These are phyloP conservation scores for Etia nguti DNA, from an alignment of 2,113 vertebrate species.

Conservation along the genomic window DNA sequence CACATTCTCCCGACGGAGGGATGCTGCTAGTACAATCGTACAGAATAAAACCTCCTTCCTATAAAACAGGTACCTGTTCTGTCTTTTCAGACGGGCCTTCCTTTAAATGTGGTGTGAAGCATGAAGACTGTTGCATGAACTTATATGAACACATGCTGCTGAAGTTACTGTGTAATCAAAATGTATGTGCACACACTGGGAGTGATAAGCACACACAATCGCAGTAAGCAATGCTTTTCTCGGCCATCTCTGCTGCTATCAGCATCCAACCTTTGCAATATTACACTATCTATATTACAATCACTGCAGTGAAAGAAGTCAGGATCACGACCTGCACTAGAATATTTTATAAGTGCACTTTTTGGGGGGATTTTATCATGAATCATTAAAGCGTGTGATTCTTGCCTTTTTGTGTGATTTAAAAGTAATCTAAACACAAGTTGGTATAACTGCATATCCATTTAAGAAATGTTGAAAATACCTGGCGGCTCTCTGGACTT, in stretches of 20 bases:
- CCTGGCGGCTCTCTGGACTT: neutral
- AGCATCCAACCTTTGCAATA: neutral
- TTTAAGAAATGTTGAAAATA: too few species aligned
- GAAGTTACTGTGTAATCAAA: neutral
- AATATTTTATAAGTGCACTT: neutral
- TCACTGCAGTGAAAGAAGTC: neutral
- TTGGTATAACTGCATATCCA: too few species aligned
- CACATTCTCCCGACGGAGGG: conserved; percentile 14
- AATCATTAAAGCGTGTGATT: neutral
- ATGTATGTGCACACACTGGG: neutral
- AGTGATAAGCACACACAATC: neutral
- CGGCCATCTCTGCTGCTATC: neutral
- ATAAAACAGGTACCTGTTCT: neutral
- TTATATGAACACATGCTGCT: neutral
- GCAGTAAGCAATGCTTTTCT: neutral
- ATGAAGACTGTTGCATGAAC: neutral
- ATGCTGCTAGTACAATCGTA: neutral
- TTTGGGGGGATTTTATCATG: neutral
- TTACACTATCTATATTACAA: neutral
- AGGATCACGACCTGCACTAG: neutral
- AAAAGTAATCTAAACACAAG: neutral
- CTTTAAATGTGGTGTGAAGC: too few species aligned
- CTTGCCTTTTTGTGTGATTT: neutral
- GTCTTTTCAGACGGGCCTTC: neutral
- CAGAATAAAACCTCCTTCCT: neutral